Conservation (phyloP, 2,797 vertebrate genomes). For the Rhinophrynus dorsalis region DNA sequence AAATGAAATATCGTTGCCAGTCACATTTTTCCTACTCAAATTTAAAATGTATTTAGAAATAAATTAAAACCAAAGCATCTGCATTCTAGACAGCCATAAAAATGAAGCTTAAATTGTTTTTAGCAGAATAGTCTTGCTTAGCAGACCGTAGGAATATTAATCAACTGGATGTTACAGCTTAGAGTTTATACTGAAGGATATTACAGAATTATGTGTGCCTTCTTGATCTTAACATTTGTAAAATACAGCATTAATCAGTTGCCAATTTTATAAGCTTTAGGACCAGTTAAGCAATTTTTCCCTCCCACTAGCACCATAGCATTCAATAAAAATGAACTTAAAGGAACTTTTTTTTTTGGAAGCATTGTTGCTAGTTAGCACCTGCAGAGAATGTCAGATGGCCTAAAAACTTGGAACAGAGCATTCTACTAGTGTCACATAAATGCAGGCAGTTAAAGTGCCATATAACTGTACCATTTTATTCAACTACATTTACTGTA, state of each 20-base stretch:
- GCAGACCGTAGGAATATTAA: slow-evolving; percentile 34
- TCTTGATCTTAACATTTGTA: slow-evolving; percentile 17
- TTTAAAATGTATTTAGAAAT: slow-evolving; percentile 21
- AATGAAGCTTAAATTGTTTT: slow-evolving; percentile 34
- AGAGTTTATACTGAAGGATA: slow-evolving; percentile 27
- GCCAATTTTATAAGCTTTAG: slow-evolving; percentile 27
- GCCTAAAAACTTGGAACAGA: background rate
- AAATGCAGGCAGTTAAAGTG: background rate
- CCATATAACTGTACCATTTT: background rate
- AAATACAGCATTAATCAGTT: slow-evolving; percentile 31
- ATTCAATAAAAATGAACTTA: slow-evolving; percentile 19
- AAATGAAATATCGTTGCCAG: no score
- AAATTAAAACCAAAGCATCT: slow-evolving; percentile 17
- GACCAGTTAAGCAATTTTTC: slow-evolving; percentile 8
- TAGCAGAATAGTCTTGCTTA: slow-evolving; percentile 34
- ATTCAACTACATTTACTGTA: background rate
- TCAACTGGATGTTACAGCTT: slow-evolving; percentile 28
- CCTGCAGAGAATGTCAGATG: slow-evolving; percentile 4
- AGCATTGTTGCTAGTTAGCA: slow-evolving; percentile 5
- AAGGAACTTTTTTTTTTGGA: background rate
- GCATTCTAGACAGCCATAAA: slow-evolving; percentile 24
- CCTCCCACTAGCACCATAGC: background rate
- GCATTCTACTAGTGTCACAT: background rate
- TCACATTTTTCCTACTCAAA: background rate
- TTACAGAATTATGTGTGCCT: slow-evolving; percentile 28